Conservation (phyloP, 2,113 vertebrate genomes). For the Ranitomeya imitator region DNA sequence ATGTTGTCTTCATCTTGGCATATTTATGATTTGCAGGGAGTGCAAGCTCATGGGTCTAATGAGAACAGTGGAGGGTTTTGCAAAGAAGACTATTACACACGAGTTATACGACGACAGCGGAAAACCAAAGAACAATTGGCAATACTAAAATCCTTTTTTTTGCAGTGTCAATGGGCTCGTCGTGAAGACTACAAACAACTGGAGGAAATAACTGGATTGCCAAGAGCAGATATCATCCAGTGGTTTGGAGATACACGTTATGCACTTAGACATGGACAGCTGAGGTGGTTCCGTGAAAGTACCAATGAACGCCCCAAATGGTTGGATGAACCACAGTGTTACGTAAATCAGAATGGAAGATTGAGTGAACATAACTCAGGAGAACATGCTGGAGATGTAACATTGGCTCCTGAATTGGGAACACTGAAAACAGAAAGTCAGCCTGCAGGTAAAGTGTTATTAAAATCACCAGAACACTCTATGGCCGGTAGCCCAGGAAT, state of each 20-base stretch:
- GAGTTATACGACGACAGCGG: constrained; percentile 67
- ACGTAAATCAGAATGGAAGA: constrained; percentile 25
- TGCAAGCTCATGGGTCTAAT: not conserved
- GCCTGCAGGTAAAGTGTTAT: not conserved
- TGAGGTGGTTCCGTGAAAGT: constrained; percentile 82
- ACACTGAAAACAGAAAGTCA: not conserved
- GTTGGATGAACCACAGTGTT: constrained; percentile 39
- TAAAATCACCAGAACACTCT: not conserved
- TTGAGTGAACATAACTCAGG: not conserved
- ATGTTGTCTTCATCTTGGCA: not conserved
- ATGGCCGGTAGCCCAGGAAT: not conserved
- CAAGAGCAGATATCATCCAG: constrained; percentile 86
- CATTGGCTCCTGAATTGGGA: not conserved
- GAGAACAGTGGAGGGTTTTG: not conserved
- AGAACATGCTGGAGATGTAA: not conserved
- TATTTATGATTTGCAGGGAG: not conserved
- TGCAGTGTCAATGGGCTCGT: constrained; percentile 85
- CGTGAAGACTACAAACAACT: constrained; percentile 84
- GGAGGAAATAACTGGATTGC: constrained; percentile 82
- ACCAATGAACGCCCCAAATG: constrained; percentile 55
- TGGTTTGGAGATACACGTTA: constrained; percentile 93
- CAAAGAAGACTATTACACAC: constrained; percentile 53
- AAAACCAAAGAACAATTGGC: constrained; percentile 90
- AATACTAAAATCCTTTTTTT: constrained; percentile 84
- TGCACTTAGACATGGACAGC: constrained; percentile 87